Evolutionary conservation across 35 echinoderm and acorn worm species (phyloP).

Genomic region (Apostichopus parvimensis): DNA sequence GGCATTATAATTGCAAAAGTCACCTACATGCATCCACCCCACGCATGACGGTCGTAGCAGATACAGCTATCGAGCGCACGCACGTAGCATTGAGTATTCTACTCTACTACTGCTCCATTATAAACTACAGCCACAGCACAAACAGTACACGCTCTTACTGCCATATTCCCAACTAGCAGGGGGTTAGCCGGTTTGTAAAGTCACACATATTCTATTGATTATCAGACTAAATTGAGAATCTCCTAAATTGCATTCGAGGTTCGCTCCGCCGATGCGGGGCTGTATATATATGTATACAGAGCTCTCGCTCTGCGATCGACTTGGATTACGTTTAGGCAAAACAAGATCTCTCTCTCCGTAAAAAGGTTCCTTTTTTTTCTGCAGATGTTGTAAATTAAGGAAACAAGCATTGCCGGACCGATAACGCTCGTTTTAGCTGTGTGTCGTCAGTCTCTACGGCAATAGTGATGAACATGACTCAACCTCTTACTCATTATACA

Average conservation of each 20-base stretch:
- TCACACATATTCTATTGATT: conserved; percentile 27
- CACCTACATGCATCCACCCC: no score
- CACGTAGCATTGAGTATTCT: no score
- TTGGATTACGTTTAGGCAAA: background rate
- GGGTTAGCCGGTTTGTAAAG: background rate
- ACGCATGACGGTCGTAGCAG: no score
- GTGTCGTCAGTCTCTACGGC: background rate
- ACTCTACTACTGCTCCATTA: no score
- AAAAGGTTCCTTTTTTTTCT: no score
- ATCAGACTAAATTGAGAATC: conserved; percentile 27
- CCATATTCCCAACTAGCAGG: background rate
- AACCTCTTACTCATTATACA: background rate
- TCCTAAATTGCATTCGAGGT: background rate
- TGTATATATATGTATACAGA: no score
- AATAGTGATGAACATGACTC: background rate
- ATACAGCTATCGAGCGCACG: no score
- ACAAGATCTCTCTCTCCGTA: background rate
- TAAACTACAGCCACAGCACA: no score
- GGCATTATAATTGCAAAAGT: no score
- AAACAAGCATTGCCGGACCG: background rate
- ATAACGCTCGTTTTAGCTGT: background rate
- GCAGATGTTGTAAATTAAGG: no score
- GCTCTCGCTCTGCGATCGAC: background rate
- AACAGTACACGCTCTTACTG: background rate
- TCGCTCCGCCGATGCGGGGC: background rate